Base-by-base conservation (phyloP, 2,888 invertebrate genomes). In the Drosophila cracens region DNA sequence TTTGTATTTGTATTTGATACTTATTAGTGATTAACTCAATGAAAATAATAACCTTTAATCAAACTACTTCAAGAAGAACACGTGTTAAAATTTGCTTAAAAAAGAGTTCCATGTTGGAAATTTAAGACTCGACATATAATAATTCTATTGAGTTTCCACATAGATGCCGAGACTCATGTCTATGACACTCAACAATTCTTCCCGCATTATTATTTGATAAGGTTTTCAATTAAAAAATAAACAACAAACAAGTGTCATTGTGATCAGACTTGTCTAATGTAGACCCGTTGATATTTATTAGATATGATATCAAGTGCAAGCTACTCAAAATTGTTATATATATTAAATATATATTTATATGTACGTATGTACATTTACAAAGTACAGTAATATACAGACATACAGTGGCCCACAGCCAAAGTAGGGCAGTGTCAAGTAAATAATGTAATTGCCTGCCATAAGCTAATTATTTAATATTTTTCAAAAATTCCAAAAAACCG, bases 11-110 rank as follows among this genome's bases (percentile, higher is more conserved):
- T 27, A 56, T 18, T 38, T 38, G 56, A 54, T n/a, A 69, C n/a
- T 31, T 38, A 70, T 29, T 31, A 56, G 53, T 54, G 36, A 76
- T 70, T 54, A 58, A 5, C 36, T 46, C 2, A 40, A 13, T 48
- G 11, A 7, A 13, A 52, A 38, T 2, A 36, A 67, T 18, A 33
- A 25, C 3, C 5, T 40, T 8, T 33, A 31, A 31, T 2, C 29
- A 51, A 29, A 27, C 16, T 8, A 46, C 21, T 46, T 46, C 25
- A 25, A 25, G 16, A 46, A 25, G 25, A 2, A 21, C n/a, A 43
- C n/a, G 11, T 5, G 11, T 10, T 11, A 5, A 21, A 43, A 43
- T 43, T 11, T 5, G n/a, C 21, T 21, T 43, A 1, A 21, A 11
- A 43, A 11, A 11, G 1, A 43, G 21, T 21, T 21, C 11, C 5